Base-by-base conservation (phyloP, 2,888 invertebrate species). In the Sminthurinus aureus region DNA sequence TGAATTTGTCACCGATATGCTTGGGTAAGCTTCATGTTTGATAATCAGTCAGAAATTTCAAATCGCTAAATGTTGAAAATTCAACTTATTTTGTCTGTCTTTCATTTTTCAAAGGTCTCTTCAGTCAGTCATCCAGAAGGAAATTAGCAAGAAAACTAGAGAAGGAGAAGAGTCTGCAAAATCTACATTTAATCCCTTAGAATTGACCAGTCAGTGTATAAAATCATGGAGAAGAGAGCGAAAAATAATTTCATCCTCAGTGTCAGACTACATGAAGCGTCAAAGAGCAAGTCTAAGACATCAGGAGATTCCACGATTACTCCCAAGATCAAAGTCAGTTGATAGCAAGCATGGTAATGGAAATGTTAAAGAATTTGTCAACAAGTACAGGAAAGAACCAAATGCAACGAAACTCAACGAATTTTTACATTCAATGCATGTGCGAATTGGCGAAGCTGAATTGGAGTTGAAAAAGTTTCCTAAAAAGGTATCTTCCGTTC, bases 191-290 rank as follows among this genome's bases (percentile, higher is more conserved):
- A 20, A 74, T 15, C 74, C 74, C 11, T 2, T 38, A 18, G 50
- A 74, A 38, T 50, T 74, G 51, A 50, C 74, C 8, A 74, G 8
- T 38, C 12, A 74, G 22, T 51, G 74, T 20, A 74, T 74, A 6
- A 26, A 26, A 24, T 74, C 74, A 11, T 74, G 74, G 74, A 74
- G 50, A 20, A n/a, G 50, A 50, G 74, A 74, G 15, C 74, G 74
- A 12, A 12, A 13, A 74, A 6, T 26, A 6, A 38, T 74, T 50
- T 15, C 18, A 12, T 74, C 74, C 51, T 74, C 74, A 15, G 22
- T 74, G 18, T 6, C 12, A 12, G 50, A 74, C 8, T 26, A 74
- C 51, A 74, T 9, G 50, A 38, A 74, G 50, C 38, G 22, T 6
- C 74, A 51, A 24, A 4, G 24, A 3, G 22, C 22, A 22, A 71